Evolutionary conservation across 2,888 invertebrate species (phyloP).

Genomic region (Amaurobius ferox): DNA sequence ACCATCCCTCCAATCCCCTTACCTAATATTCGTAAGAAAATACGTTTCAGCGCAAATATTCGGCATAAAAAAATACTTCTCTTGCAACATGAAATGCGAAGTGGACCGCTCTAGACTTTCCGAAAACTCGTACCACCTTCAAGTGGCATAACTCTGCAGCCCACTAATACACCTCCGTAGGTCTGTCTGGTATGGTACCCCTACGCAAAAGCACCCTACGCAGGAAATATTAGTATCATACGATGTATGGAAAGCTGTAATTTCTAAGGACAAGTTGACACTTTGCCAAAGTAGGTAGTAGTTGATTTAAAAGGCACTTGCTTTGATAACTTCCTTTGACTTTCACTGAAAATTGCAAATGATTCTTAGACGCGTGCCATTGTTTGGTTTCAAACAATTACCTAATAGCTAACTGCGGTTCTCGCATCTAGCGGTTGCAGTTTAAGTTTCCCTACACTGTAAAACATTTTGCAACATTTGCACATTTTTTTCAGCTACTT

Average conservation of each 20-base stretch:
- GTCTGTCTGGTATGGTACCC: slow-evolving; percentile 41
- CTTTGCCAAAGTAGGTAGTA: neutral
- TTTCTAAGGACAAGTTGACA: slow-evolving; percentile 9
- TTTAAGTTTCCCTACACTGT: too few species aligned
- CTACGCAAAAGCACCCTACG: slow-evolving; percentile 58
- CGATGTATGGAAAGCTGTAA: neutral
- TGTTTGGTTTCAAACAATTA: too few species aligned
- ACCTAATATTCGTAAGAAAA: neutral
- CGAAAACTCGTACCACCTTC: slow-evolving; percentile 31
- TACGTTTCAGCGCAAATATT: neutral
- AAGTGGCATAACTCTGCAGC: slow-evolving; percentile 36
- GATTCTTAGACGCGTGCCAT: too few species aligned
- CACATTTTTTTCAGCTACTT: too few species aligned
- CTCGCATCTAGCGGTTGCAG: too few species aligned
- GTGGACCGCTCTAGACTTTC: slow-evolving; percentile 20
- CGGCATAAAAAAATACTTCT: neutral
- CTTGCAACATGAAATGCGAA: neutral
- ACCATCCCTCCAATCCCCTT: neutral
- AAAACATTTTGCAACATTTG: too few species aligned
- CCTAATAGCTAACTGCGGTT: too few species aligned
- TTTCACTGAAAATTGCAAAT: neutral
- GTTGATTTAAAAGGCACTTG: neutral
- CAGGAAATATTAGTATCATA: slow-evolving; percentile 21
- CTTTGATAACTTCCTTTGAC: neutral
- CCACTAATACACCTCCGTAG: slow-evolving; percentile 58